Percentiles rank a stretch among this genome's conserved stretches.
These are phyloP conservation scores for Gerris lacustris DNA, from an alignment of 2,888 invertebrate species.

Conservation along the genomic window DNA sequence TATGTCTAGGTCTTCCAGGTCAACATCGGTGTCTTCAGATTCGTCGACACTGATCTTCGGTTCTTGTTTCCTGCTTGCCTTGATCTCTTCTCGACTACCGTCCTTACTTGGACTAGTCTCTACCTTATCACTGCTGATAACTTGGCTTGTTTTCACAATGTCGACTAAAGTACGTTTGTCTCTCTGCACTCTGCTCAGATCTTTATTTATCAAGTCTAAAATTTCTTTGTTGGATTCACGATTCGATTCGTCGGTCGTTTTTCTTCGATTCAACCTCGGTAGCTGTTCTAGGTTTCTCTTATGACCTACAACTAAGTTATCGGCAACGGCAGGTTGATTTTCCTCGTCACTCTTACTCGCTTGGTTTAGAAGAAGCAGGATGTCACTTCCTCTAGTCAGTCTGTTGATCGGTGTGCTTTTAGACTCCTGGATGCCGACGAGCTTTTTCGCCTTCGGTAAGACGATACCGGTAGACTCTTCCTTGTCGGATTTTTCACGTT, in stretches of 20 bases:
- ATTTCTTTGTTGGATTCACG: background rate
- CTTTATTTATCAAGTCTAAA: background rate
- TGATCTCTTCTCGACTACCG: background rate
- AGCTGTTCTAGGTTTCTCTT: background rate
- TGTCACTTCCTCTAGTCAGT: background rate
- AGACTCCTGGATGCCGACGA: too few relatives aligned
- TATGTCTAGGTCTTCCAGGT: background rate
- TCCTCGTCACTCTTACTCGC: background rate
- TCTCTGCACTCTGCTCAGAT: background rate
- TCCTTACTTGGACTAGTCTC: background rate
- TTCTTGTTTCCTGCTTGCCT: background rate
- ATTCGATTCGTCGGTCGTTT: background rate
- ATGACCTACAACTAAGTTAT: background rate
- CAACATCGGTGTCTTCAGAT: background rate
- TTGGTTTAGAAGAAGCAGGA: background rate
- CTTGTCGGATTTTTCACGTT: background rate
- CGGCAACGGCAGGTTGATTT: background rate
- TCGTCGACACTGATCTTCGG: background rate
- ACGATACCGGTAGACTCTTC: background rate
- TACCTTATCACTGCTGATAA: background rate
- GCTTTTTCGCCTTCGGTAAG: too few relatives aligned
- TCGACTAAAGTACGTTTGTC: background rate
- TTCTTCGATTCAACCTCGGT: background rate
- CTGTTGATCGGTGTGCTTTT: background rate
- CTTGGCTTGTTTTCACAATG: background rate